These are phyloP conservation scores for Zaprionus bogoriensis DNA, from an alignment of 2,888 invertebrate genomes.

Conservation along the genomic window DNA sequence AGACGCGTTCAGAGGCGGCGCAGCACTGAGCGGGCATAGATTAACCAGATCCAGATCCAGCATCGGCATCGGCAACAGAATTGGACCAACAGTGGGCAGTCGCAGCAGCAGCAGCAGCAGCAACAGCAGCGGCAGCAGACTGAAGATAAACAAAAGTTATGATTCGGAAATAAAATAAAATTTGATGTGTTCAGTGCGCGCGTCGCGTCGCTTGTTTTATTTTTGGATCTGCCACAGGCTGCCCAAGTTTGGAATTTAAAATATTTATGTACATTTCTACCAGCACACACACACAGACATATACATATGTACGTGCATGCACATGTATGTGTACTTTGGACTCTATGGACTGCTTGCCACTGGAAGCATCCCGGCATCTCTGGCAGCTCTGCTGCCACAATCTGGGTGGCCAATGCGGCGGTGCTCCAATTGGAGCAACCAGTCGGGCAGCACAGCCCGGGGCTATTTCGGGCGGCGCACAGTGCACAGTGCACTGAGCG, in stretches of 20 bases:
- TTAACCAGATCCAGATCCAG: conserved; percentile 21
- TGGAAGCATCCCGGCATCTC: not conserved
- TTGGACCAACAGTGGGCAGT: conserved; percentile 18
- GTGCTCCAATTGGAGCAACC: not conserved
- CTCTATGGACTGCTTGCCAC: not conserved
- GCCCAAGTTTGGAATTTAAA: conserved; percentile 36
- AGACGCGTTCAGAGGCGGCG: conserved; percentile 38
- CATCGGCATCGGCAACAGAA: conserved; percentile 7
- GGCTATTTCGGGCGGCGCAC: not conserved
- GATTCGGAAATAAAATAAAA: conserved; percentile 73
- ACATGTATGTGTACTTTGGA: not conserved
- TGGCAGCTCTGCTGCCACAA: too few species aligned
- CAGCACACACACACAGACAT: not conserved
- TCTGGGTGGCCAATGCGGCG: not conserved
- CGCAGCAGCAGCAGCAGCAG: conserved; percentile 12
- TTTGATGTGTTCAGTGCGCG: conserved; percentile 54
- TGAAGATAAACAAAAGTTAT: conserved; percentile 73
- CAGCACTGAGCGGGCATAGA: conserved; percentile 39
- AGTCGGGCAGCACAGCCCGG: not conserved
- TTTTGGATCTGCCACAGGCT: conserved; percentile 39
- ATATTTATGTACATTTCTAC: conserved; percentile 6
- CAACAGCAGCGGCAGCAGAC: conserved; percentile 24
- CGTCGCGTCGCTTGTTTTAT: conserved; percentile 49
- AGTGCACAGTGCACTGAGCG: not conserved
- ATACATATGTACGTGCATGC: not conserved